These are phyloP conservation scores for Calonectris borealis DNA, from an alignment of 2,113 vertebrate genomes.

Conservation along the genomic window DNA sequence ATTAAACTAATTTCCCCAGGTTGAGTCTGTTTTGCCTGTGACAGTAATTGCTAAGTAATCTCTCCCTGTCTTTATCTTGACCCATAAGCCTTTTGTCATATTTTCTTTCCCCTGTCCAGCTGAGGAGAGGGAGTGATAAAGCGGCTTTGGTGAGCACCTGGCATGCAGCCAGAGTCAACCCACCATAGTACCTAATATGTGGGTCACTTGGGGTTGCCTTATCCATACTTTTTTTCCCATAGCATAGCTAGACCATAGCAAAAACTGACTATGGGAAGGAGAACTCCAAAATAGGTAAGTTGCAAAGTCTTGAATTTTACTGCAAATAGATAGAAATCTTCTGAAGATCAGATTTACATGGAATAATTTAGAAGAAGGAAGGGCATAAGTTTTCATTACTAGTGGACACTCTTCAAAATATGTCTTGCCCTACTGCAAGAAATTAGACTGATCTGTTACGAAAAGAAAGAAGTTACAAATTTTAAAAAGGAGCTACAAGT, in stretches of 20 bases:
- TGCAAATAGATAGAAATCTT: background rate
- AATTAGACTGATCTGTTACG: background rate
- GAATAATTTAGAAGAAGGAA: background rate
- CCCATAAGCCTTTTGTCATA: accelerated
- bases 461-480: background rate
- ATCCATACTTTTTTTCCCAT: background rate
- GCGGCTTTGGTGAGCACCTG: background rate
- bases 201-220: background rate
- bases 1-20: background rate
- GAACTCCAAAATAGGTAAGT: background rate
- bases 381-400: background rate
- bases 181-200: accelerated
- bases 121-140: background rate
- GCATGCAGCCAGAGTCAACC: background rate
- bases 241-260: background rate
- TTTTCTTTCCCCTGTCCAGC: background rate
- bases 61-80: background rate
- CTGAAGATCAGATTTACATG: background rate
- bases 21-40: background rate
- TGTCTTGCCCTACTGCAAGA: background rate
- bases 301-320: background rate
- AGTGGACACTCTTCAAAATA: background rate
- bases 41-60: background rate
- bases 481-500: background rate
- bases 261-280: background rate